phyloP scores from a whole-genome alignment of 2,113 vertebrate species.

The Riparia riparia region DNA sequence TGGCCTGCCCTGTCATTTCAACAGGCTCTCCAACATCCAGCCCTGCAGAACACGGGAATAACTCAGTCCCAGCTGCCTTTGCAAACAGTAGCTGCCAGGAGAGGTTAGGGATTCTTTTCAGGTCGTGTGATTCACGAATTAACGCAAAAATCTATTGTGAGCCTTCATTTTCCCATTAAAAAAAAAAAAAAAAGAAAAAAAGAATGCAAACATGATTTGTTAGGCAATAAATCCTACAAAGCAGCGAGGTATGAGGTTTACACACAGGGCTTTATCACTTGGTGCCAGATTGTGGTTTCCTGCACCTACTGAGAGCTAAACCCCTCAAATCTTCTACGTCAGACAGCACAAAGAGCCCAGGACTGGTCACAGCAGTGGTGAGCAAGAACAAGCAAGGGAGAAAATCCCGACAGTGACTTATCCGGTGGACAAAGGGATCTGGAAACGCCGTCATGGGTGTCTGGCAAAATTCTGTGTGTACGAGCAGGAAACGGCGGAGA shows the following conservation, averaged over 20 bases:
- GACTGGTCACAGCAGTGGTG: rapidly evolving
- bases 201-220: background rate
- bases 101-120: background rate
- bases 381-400: background rate
- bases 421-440: background rate
- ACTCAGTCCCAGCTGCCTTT: background rate
- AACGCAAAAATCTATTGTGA: background rate
- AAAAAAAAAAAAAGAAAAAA: background rate
- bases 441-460: rapidly evolving
- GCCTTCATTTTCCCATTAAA: background rate
- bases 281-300: background rate
- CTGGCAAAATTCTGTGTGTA: background rate
- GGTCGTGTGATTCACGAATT: background rate
- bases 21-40: background rate
- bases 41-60: background rate
- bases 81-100: background rate
- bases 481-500: rapidly evolving
- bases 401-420: background rate
- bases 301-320: background rate
- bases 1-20: background rate
- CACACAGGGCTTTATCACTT: background rate
- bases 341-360: background rate
- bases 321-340: background rate
- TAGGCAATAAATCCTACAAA: background rate
- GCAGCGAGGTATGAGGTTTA: background rate